Evolutionary conservation across 92 coral and sea anemone species (phyloP).

Genomic region (Porites cylindrica): DNA sequence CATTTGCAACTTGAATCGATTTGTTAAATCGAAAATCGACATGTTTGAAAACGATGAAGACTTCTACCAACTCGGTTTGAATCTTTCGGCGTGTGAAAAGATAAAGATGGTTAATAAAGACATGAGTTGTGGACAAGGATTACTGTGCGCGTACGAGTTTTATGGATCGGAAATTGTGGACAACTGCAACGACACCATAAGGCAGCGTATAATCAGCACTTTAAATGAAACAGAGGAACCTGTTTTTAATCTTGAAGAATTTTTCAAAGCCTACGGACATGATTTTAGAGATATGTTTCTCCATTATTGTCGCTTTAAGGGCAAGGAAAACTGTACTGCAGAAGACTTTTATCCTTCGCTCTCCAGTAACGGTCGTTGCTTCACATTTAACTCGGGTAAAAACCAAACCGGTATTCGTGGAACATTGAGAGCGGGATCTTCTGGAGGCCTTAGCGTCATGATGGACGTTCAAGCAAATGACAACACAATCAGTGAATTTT

Average conservation of each 20-base stretch:
- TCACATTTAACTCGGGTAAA: constrained; percentile 56
- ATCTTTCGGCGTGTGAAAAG: constrained; percentile 59
- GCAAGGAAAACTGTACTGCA: constrained; percentile 11
- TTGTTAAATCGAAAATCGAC: constrained; percentile 61
- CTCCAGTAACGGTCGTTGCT: constrained; percentile 53
- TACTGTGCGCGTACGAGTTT: constrained; percentile 47
- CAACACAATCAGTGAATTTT: constrained; percentile 49
- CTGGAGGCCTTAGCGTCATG: constrained; percentile 54
- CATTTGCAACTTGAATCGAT: constrained; percentile 66
- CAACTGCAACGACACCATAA: constrained; percentile 41
- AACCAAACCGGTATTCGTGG: constrained; percentile 4
- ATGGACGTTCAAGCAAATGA: constrained; percentile 55
- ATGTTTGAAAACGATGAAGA: constrained; percentile 34
- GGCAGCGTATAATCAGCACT: constrained; percentile 7
- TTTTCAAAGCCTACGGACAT: constrained; percentile 52
- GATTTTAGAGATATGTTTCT: constrained; percentile 45
- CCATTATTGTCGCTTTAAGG: constrained; percentile 22
- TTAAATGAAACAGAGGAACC: constrained; percentile 40
- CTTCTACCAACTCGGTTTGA: constrained; percentile 50
- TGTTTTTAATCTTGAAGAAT: constrained; percentile 60
- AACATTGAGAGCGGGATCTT: constrained; percentile 40
- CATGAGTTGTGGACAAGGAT: constrained; percentile 74
- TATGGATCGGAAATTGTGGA: constrained; percentile 33
- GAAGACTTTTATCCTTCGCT: constrained; percentile 54
- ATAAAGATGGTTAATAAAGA: constrained; percentile 39